Percentiles rank a stretch among this genome's conserved stretches.
Conservation (phyloP, 2,888 invertebrate genomes). For the Acanthosepion esculentum region DNA sequence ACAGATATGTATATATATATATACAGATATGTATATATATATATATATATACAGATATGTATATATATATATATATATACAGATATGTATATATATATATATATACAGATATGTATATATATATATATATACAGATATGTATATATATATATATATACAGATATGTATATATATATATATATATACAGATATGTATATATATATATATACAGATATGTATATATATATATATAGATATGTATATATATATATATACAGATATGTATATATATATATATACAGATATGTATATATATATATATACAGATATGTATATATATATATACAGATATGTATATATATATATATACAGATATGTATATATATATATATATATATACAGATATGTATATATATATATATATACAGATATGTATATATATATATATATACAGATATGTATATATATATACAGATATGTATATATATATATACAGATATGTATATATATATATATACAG, state of each 20-base stretch:
- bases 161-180: neutral
- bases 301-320: slow-evolving; percentile 6
- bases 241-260: too few relatives aligned
- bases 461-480: slow-evolving; percentile 8
- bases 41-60: neutral
- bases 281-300: slow-evolving; percentile 40
- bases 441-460: neutral
- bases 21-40: neutral
- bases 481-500: too few relatives aligned
- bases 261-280: slow-evolving; percentile 14
- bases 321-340: slow-evolving; percentile 36
- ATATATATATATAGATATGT: too few relatives aligned
- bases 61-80: neutral
- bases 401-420: neutral
- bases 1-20: neutral
- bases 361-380: slow-evolving; percentile 41
- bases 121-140: neutral
- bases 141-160: neutral
- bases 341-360: neutral
- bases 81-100: neutral
- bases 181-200: too few relatives aligned
- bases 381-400: neutral
- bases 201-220: too few relatives aligned
- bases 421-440: neutral
- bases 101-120: neutral